Conservation (phyloP, 2,888 invertebrate genomes). For the Steinernema hermaphroditum region DNA sequence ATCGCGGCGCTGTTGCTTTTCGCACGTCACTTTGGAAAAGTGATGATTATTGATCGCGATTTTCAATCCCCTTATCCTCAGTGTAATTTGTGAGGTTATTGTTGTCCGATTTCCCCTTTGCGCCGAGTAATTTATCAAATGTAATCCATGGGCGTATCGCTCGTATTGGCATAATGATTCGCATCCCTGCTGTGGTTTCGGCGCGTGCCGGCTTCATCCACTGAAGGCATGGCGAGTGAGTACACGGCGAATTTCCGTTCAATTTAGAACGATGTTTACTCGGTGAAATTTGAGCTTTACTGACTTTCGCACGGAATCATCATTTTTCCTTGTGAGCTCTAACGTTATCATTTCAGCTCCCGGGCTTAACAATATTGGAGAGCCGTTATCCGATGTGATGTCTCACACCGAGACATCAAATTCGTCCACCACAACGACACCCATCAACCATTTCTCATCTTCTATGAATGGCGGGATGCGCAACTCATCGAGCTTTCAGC, state of each 20-base stretch:
- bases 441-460: not conserved
- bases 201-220: not conserved
- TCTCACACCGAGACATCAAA: slow-evolving; percentile 8
- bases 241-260: not conserved
- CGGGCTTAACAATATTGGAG: not conserved
- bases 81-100: slow-evolving; percentile 14
- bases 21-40: slow-evolving; percentile 12
- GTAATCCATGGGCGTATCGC: slow-evolving; percentile 20
- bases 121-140: slow-evolving; percentile 9
- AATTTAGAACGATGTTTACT: not conserved
- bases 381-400: not conserved
- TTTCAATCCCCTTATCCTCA: not conserved
- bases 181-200: slow-evolving; percentile 3
- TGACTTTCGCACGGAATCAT: no score
- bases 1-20: not conserved
- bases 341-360: slow-evolving; percentile 2
- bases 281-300: not conserved
- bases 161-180: slow-evolving; percentile 1
- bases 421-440: not conserved
- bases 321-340: no score
- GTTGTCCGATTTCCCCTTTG: not conserved
- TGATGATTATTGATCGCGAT: slow-evolving; percentile 2
- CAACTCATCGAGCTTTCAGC: slow-evolving; percentile 11
- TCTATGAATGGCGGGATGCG: slow-evolving; percentile 9
- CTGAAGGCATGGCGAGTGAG: not conserved